Percentiles rank a stretch among this genome's conserved stretches.
Conservation (phyloP, 2,888 invertebrate species). For the Amitus sp. region DNA sequence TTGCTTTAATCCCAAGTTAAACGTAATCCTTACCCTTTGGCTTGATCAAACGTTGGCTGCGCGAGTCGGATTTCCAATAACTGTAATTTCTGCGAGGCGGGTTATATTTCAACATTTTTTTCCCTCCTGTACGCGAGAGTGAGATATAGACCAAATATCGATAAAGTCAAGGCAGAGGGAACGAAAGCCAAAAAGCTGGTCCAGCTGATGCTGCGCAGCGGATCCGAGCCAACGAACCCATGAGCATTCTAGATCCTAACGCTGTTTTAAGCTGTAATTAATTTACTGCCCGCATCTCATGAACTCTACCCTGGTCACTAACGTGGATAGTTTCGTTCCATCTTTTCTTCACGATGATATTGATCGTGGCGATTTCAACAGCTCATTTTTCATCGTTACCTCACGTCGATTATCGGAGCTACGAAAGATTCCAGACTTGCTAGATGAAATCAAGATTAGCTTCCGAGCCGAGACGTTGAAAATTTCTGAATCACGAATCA, state of each 20-base stretch:
- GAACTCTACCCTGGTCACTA: conserved; percentile 30
- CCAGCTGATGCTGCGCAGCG: too few relatives aligned
- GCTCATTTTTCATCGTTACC: conserved; percentile 12
- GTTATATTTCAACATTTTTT: conserved; percentile 51
- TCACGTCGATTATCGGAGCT: conserved; percentile 3
- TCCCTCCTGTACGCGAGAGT: conserved; percentile 18
- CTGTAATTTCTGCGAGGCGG: conserved; percentile 46
- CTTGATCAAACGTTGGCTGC: conserved; percentile 19
- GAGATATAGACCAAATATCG: too few relatives aligned
- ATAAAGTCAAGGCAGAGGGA: conserved; percentile 15
- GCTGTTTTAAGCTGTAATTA: conserved; percentile 64
- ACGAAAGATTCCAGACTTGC: too few relatives aligned
- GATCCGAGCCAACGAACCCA: conserved; percentile 57
- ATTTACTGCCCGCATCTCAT: conserved; percentile 56
- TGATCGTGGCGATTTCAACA: conserved; percentile 7
- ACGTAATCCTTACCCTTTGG: conserved; percentile 14
- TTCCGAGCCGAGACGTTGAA: too few relatives aligned
- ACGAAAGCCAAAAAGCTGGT: conserved; percentile 12
- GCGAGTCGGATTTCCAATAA: conserved; percentile 47
- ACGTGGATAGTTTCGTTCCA: conserved; percentile 13
- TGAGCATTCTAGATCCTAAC: conserved; percentile 55
- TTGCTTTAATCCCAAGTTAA: conserved; percentile 14
- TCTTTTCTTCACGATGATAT: conserved; percentile 14
- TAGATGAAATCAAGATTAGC: too few relatives aligned
- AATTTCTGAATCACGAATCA: too few relatives aligned